Evolutionary conservation across 2,888 invertebrate genomes (phyloP), one percentile per base, ranked within the genome.

Genomic region (Stegana nigrithorax): DNA sequence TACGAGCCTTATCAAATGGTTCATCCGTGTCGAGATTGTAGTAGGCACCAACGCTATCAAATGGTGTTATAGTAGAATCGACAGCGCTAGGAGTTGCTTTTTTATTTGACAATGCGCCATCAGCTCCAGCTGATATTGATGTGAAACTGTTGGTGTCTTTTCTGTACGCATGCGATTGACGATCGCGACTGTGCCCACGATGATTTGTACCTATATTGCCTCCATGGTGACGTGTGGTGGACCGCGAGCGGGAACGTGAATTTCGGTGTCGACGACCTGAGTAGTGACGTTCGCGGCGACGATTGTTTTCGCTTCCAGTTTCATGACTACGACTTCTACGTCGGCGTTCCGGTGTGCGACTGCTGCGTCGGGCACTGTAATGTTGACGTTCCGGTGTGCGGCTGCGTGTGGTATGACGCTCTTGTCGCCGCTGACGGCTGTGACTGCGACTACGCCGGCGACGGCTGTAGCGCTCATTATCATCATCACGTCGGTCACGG

Each of bases 1-100:
- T 85, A 55, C 84, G 83, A 63, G 83, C 84, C 66, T 84, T 84
- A 64, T 85, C 85, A 25, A 84, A 78, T 0, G 84, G 84, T 32
- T 83, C 84, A 36, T 82, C 80, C 2, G 79, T 77, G 27, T 82
- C 77, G 7, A 83, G 68, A 61, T 82, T 75, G 45, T 83, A 83
- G 44, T 80, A 80, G 17, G 75, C 78, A 1, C 82, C 82, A 2
- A 81, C 74, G 2, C 25, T 50, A 19, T 29, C 53, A 53, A n/a
- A n/a, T 25, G 6, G n/a, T 57, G 4, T 66, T 36, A 36, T 68
- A 64, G 32, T 63, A 64, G 8, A 14, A 14, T 17, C 21, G 64
- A 63, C 8, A 61, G 47, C 51, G 10, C 64, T 67, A 25, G 59
- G 60, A 44, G 62, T 67, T 17, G 32, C 45, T 60, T 36, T 60